Percentiles rank a stretch among this genome's conserved stretches.
Evolutionary conservation across 2,113 vertebrate species (phyloP).

Genomic region (Cacatua alba): DNA sequence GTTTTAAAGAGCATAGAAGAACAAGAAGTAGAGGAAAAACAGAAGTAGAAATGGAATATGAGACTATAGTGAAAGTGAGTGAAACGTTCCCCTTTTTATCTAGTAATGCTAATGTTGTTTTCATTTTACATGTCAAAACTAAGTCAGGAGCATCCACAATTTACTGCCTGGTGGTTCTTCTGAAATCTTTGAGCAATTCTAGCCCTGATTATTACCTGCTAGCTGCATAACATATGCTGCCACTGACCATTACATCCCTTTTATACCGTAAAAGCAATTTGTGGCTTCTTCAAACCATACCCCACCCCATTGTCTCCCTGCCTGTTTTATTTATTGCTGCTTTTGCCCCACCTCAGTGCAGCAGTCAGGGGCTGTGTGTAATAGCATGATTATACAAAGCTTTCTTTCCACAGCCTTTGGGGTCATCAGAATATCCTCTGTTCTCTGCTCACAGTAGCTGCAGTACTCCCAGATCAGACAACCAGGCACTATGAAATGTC

Average conservation of each 20-base stretch:
- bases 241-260: slow-evolving; percentile 28
- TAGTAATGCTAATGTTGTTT: slow-evolving; percentile 72
- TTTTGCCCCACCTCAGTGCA: slow-evolving; percentile 36
- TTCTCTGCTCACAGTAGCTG: slow-evolving; percentile 71
- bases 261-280: not conserved
- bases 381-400: slow-evolving; percentile 20
- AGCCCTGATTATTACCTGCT: slow-evolving; percentile 35
- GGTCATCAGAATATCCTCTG: not conserved
- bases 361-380: slow-evolving; percentile 1
- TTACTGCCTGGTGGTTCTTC: slow-evolving; percentile 50
- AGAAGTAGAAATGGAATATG: slow-evolving; percentile 77
- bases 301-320: slow-evolving; percentile 42
- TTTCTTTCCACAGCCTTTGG: slow-evolving; percentile 19
- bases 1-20: slow-evolving; percentile 79
- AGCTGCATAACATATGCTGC: slow-evolving; percentile 33
- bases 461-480: slow-evolving; percentile 54
- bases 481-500: not conserved
- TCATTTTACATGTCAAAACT: slow-evolving; percentile 65
- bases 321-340: slow-evolving; percentile 51
- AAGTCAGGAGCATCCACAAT: slow-evolving; percentile 39
- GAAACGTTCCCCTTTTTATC: slow-evolving; percentile 74
- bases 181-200: slow-evolving; percentile 15
- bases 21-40: slow-evolving; percentile 78
- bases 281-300: slow-evolving; percentile 25
- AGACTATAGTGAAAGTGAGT: slow-evolving; percentile 79